A percentile compares a stretch with the other conserved stretches of the same genome.
These are phyloP conservation scores for Calameuta idolon DNA, from an alignment of 2,888 invertebrate genomes.

Conservation along the genomic window DNA sequence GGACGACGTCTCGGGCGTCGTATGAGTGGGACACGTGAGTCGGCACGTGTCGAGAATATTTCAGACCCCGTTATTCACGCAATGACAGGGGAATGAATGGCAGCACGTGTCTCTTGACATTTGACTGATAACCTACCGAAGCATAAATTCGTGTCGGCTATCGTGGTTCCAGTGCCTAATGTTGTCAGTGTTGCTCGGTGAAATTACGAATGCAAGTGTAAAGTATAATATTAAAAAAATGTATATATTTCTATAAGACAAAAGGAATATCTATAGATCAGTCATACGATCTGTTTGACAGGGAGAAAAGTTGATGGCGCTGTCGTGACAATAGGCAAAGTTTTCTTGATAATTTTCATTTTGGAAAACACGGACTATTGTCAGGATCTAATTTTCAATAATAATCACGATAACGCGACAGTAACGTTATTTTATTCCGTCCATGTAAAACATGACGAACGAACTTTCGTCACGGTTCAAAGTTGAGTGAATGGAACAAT, in stretches of 20 bases:
- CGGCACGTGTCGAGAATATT: slow-evolving; percentile 53
- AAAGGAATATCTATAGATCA: neutral
- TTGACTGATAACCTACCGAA: slow-evolving; percentile 58
- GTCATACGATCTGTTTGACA: neutral
- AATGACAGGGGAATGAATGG: slow-evolving; percentile 65
- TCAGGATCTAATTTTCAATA: neutral
- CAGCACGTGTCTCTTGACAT: slow-evolving; percentile 57
- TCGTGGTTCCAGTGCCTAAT: slow-evolving; percentile 32
- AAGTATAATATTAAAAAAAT: neutral
- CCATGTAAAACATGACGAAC: neutral
- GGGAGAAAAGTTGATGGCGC: neutral
- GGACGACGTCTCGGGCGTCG: neutral
- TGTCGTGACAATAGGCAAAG: neutral
- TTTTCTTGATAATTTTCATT: neutral
- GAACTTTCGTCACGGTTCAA: neutral
- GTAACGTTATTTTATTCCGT: neutral
- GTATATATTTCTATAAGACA: neutral
- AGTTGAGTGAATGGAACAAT: neutral
- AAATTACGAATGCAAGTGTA: neutral
- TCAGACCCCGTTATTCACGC: slow-evolving; percentile 64
- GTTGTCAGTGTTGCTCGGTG: slow-evolving; percentile 22
- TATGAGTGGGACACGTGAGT: slow-evolving; percentile 26
- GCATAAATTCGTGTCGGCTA: slow-evolving; percentile 51
- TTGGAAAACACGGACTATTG: neutral
- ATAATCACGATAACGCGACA: neutral